Evolutionary conservation across 2,797 vertebrate genomes (phyloP).

Genomic region (Carcharodon carcharias): DNA sequence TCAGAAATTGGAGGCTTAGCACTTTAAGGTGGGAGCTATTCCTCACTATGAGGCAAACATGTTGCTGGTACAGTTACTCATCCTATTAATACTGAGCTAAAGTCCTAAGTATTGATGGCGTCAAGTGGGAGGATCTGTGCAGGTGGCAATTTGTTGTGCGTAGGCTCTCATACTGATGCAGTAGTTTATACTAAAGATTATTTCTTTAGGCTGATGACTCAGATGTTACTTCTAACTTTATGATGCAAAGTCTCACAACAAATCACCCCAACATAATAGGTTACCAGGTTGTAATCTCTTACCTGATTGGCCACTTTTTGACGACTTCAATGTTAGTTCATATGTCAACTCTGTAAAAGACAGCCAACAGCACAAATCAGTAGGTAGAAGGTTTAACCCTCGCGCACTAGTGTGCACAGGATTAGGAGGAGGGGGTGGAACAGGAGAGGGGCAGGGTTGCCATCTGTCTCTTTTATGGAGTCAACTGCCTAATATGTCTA

Average conservation of each 20-base stretch:
- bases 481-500: neutral
- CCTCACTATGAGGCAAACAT: too few species aligned
- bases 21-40: neutral
- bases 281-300: conserved; percentile 43
- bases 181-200: neutral
- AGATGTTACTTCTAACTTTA: neutral
- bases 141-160: neutral
- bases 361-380: conserved; percentile 13
- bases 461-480: neutral
- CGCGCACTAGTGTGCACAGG: neutral
- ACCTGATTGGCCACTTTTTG: conserved; percentile 75
- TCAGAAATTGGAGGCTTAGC: neutral
- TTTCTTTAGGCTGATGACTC: neutral
- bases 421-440: neutral
- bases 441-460: neutral
- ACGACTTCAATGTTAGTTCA: conserved; percentile 79
- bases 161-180: neutral
- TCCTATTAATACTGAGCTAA: neutral
- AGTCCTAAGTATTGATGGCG: neutral
- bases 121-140: neutral
- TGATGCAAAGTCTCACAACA: neutral
- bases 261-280: neutral
- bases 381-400: neutral
- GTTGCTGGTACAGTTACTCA: neutral
- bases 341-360: conserved; percentile 68